Base-by-base conservation (phyloP, 2,888 invertebrate genomes). In the Epistrophe grossulariae region DNA sequence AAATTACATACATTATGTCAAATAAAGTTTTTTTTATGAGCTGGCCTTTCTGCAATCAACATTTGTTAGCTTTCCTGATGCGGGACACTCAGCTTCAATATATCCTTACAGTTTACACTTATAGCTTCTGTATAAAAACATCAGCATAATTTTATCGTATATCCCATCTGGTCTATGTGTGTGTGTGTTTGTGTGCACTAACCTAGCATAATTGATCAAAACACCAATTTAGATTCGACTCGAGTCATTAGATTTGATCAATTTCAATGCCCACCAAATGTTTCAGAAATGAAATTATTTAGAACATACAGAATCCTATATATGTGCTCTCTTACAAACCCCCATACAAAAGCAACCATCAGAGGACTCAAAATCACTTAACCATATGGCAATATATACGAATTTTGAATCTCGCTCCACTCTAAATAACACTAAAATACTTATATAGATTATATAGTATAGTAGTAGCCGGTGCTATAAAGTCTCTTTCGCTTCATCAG, bases 281-380 rank as follows among this genome's bases (percentile, higher is more conserved):
- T 64, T 64, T 43, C 40, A 59, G 28, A 55, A 76, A 62, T 50
- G 43, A 62, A 62, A 70, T 73, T 79, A 59, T 62, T 76, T 70
- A 19, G 35, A 76, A 70, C 76, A 81, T 70, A 55, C 31, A 35
- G 13, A 55, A 60, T 80, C 38, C n/a, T 35, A 9, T 9, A 7
- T 35, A 9, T 9, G 5, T n/a, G 52, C 24, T 24, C 24, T 52
- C 24, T 8, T 8, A 8, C 13, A 28, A 24, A 15, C 17, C 60
- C 35, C 24, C 17, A 15, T 17, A 19, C 19, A 17, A 2, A 24
- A 24, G 24, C 24, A 24, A 24, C 17, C 28, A 59, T 24, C 10
- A 9, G 0, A n/a, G 17, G 8, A 15, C 60, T 40, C 55, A 28
- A 70, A 80, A 57, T 43, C 52, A 70, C 38, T 76, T 50, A 81